Evolutionary conservation across 2,797 vertebrate species (phyloP), one percentile per base, ranked within the genome.

Genomic region (Anas capensis): DNA sequence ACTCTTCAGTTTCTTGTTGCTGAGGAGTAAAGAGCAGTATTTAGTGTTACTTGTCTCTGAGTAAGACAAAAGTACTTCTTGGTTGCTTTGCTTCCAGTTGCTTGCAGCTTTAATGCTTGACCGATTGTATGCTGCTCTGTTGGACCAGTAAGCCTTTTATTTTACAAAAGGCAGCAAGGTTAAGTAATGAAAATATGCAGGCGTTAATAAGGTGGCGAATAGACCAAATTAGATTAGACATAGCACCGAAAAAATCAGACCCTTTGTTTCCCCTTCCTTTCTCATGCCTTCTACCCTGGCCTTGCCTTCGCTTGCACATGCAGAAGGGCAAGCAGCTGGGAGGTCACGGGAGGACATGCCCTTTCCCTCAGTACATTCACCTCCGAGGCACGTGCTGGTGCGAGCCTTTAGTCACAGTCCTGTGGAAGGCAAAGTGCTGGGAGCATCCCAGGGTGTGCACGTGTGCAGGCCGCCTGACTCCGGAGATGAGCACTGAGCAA

Each of bases 261-360:
- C 16, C 24, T 9, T 26, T 10, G 1, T 57, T 83, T 75, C 36
- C 24, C 9, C 8, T 61, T 13, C 19, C 24, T 18, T 86, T 57
- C 36, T 76, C 29, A 5, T 15, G 4, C 7, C 34, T 80, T 20
- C 21, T 69, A 7, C 57, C 4, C 44, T 54, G 14, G 54, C 69
- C 24, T 75, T 61, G 61, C 48, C 15, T 1, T 57, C 5, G 0
- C 58, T 51, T 38, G 11, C 7, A 0, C 12, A 8, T 15, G 33
- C 13, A 11, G 62, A 38, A 65, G 33, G 21, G 9, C 44, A 29
- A 51, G 44, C 16, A 71, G 49, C 5, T 1, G 24, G 23, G 53
- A 24, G 21, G 14, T 54, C 10, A 1, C 2, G 38, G 64, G 64
- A 26, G 46, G 10, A n/a, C 1, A 0, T 1, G 0, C 4, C 0